These are phyloP conservation scores for Hirtodrosophila alboralis DNA, from an alignment of 2,888 invertebrate species.

Conservation along the genomic window DNA sequence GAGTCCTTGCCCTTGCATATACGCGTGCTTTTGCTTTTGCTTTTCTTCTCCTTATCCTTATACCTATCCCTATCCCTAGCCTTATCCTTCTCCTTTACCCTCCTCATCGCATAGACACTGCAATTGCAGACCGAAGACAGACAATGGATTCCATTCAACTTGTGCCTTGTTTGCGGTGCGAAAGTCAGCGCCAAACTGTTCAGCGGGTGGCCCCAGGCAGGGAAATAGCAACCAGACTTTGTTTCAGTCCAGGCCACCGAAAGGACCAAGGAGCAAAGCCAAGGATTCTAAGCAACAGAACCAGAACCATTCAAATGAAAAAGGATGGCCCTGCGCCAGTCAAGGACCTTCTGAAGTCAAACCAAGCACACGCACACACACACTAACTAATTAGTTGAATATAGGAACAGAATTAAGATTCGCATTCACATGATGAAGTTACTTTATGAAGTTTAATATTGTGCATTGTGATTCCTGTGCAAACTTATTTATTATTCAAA, in stretches of 20 bases:
- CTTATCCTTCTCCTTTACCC: too few species aligned
- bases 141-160: constrained; percentile 46
- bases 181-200: constrained; percentile 14
- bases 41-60: too few species aligned
- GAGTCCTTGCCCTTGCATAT: constrained; percentile 14
- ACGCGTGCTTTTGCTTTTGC: not conserved
- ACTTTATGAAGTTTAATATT: too few species aligned
- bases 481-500: too few species aligned
- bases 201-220: constrained; percentile 28
- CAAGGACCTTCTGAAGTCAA: constrained; percentile 27
- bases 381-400: not conserved
- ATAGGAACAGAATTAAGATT: constrained; percentile 1
- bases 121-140: constrained; percentile 46
- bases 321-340: constrained; percentile 33
- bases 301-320: constrained; percentile 45
- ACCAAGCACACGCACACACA: constrained; percentile 26
- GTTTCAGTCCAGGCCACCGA: constrained; percentile 23
- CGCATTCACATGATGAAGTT: too few species aligned
- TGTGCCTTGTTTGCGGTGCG: constrained; percentile 27
- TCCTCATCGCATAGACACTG: constrained; percentile 11
- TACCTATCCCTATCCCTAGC: too few species aligned
- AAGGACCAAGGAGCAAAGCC: not conserved
- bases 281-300: not conserved
- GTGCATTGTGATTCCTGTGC: too few species aligned
- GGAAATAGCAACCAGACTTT: constrained; percentile 39